Conservation (phyloP, 2,113 vertebrate species). For the Reinhardtius hippoglossoides region DNA sequence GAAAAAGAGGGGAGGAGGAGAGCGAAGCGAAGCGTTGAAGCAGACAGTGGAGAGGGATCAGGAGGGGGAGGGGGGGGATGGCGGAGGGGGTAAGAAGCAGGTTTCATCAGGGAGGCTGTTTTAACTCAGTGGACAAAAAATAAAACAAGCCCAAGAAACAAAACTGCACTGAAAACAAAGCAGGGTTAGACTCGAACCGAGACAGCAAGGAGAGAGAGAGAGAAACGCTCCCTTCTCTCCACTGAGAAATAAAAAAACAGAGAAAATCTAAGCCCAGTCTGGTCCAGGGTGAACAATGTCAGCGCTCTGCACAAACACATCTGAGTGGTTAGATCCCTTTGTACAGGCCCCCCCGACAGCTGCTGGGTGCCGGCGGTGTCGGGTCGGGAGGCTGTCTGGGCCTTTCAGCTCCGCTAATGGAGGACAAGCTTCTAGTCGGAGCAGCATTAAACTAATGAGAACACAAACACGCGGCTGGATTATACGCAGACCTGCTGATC, state of each 20-base stretch:
- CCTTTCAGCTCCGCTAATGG: slow-evolving; percentile 33
- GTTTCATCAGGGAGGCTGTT: slow-evolving; percentile 25
- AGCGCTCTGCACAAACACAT: slow-evolving; percentile 13
- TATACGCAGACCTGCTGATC: slow-evolving; percentile 33
- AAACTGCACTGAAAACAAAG: slow-evolving; percentile 20
- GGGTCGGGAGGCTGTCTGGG: slow-evolving; percentile 10
- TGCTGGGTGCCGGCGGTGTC: slow-evolving; percentile 1
- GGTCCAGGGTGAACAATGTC: slow-evolving; percentile 12
- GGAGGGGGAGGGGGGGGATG: slow-evolving; percentile 25
- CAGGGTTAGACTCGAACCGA: background rate
- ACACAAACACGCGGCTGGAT: slow-evolving; percentile 42
- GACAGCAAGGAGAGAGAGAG: background rate
- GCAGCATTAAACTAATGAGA: slow-evolving; percentile 63
- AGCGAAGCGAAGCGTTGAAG: slow-evolving; percentile 54
- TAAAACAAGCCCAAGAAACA: slow-evolving; percentile 9
- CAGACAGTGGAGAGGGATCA: slow-evolving; percentile 35
- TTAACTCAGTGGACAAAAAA: slow-evolving; percentile 38
- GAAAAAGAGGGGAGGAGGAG: slow-evolving; percentile 60
- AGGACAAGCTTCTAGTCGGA: slow-evolving; percentile 51
- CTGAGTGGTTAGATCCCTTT: slow-evolving; percentile 33
- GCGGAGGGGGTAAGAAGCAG: slow-evolving; percentile 64
- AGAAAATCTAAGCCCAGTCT: background rate
- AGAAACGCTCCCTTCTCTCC: background rate
- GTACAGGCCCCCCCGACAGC: slow-evolving; percentile 8
- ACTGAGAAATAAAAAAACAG: background rate